Base-by-base conservation (phyloP, 2,797 vertebrate species). In the Sebastes variabilis region DNA sequence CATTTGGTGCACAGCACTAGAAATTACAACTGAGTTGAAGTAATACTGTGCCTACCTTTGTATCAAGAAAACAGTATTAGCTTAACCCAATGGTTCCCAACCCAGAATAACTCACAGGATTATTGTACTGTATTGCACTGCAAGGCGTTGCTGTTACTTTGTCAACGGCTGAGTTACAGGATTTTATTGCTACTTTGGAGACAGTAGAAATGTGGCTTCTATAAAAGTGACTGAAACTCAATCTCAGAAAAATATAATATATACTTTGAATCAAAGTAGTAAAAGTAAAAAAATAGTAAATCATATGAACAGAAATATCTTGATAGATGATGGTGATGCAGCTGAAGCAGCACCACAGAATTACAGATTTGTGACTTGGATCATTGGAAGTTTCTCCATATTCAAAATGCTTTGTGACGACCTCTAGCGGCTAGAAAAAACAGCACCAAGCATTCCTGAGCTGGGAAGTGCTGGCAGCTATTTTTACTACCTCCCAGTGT, bases 381-480 rank as follows among this genome's bases (percentile, higher is more conserved):
- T 49, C 10, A 24, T 52, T 18, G 10, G 1, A 56, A 4, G 6
- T 20, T 14, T 36, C 16, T 46, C 11, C 22, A 18, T 30, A 11
- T 29, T 60, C 16, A 52, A 11, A 61, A 61, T 56, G 68, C 14
- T 76, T 65, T 4, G 8, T 62, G 34, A 18, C 0, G 84, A 68
- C 87, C 85, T 83, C 82, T 85, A 36, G 64, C 81, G 86, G 83
- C 54, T 13, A 16, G 32, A 76, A 72, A 76, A 72, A 46, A 2
- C 14, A 70, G 8, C 54, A 54, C 6, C 1, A 6, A 16, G 4
- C 61, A 72, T 83, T 58, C 42, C 66, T 71, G 24, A 61, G n/a
- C 29, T 16, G 9, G 5, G 18, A 66, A 3, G 14, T 11, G 22
- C 38, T 34, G n/a, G 8, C 3, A 42, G 8, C 25, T 54, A n/a